phyloP scores from a whole-genome alignment of 2,113 vertebrate genomes.

The Daubentonia madagascariensis region DNA sequence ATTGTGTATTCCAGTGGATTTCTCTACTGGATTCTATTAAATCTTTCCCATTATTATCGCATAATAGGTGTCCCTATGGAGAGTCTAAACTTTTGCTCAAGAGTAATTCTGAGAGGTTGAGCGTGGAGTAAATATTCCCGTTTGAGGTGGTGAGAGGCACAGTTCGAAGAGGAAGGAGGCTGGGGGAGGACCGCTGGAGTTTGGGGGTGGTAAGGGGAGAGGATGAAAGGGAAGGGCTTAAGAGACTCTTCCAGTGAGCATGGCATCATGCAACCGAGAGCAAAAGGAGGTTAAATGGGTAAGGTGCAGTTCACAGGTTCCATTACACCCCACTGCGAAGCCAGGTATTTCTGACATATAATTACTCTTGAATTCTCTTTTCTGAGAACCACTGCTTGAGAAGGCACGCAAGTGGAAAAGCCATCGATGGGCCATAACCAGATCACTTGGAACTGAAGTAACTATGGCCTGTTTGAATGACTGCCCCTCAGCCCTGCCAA shows the following conservation, averaged over 20 bases:
- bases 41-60: not conserved
- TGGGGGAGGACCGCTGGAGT: not conserved
- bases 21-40: slow-evolving; percentile 16
- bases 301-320: slow-evolving; percentile 48
- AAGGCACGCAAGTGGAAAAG: slow-evolving; percentile 33
- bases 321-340: slow-evolving; percentile 38
- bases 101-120: slow-evolving; percentile 42
- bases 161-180: slow-evolving; percentile 41
- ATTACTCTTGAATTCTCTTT: slow-evolving; percentile 47
- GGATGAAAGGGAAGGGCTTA: slow-evolving; percentile 34
- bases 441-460: not conserved
- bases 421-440: not conserved
- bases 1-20: not conserved
- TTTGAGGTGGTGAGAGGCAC: slow-evolving; percentile 20
- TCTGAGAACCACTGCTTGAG: not conserved
- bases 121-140: slow-evolving; percentile 14
- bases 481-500: not conserved
- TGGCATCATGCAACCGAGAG: slow-evolving; percentile 19
- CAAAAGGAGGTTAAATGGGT: slow-evolving; percentile 55
- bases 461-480: slow-evolving; percentile 15
- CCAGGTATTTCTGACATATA: slow-evolving; percentile 51
- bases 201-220: not conserved
- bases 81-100: slow-evolving; percentile 35
- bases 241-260: slow-evolving; percentile 29
- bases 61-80: not conserved